Evolutionary conservation across 2,797 vertebrate species (phyloP).

Genomic region (Phoxinus dragarum): DNA sequence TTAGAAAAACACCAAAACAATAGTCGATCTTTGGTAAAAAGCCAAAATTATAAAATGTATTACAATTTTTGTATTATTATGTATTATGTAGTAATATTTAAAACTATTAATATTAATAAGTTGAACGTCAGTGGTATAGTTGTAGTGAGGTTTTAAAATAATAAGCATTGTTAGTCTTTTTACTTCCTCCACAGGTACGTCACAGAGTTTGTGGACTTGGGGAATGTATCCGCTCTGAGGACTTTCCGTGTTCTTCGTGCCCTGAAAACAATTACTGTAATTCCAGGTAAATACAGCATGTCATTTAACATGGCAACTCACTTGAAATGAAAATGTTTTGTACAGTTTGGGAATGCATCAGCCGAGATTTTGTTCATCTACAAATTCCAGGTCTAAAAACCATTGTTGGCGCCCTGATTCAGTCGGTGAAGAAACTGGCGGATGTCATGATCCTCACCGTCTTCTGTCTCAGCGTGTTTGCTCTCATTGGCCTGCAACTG

Average conservation of each 20-base stretch:
- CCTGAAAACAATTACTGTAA: constrained; percentile 95
- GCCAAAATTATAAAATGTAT: background rate
- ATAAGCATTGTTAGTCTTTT: background rate
- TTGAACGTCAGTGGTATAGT: background rate
- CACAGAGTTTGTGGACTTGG: constrained; percentile 93
- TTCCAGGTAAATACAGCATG: constrained; percentile 83
- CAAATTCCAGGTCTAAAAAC: constrained; percentile 88
- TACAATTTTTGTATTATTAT: background rate
- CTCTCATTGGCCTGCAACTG: constrained; percentile 92
- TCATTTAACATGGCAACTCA: background rate
- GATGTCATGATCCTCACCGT: constrained; percentile 96
- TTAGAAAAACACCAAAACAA: too few species aligned
- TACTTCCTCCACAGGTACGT: constrained; percentile 80
- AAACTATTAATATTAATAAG: too few species aligned
- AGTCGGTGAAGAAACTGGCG: constrained; percentile 92
- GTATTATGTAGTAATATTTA: background rate
- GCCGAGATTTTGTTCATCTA: background rate
- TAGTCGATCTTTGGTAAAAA: background rate
- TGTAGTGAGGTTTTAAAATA: background rate
- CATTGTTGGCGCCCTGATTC: constrained; percentile 91
- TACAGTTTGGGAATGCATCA: background rate
- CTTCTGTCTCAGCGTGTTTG: constrained; percentile 92
- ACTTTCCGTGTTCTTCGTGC: constrained; percentile 96
- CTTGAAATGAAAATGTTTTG: background rate
- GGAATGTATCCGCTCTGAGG: constrained; percentile 92